Conservation (phyloP, 2,797 vertebrate genomes). For the Lycodopsis pacificus region DNA sequence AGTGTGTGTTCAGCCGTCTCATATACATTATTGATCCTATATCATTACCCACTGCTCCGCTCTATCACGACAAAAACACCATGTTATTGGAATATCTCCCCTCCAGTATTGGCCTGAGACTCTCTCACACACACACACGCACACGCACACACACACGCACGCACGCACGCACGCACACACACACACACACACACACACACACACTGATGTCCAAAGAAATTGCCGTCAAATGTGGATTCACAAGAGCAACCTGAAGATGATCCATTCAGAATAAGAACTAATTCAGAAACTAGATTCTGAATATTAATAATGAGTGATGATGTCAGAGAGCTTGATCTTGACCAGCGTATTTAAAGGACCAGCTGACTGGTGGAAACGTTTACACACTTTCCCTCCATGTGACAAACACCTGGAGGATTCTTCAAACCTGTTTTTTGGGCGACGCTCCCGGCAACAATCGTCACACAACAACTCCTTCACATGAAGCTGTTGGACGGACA, state of each 20-base stretch:
- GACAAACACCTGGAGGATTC: not conserved
- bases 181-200: not conserved
- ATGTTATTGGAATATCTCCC: slow-evolving; percentile 69
- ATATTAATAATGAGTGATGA: too few relatives aligned
- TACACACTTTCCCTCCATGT: not conserved
- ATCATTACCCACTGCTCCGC: slow-evolving; percentile 70
- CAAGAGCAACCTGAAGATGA: not conserved
- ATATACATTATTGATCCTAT: slow-evolving; percentile 73
- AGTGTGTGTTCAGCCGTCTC: slow-evolving; percentile 41
- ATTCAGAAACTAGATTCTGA: too few relatives aligned
- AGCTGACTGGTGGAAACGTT: too few relatives aligned
- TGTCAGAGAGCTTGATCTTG: too few relatives aligned
- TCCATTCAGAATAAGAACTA: too few relatives aligned
- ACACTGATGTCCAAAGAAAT: not conserved
- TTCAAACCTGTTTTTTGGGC: not conserved
- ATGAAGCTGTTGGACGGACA: slow-evolving; percentile 7
- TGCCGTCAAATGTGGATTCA: slow-evolving; percentile 4
- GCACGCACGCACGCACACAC: not conserved
- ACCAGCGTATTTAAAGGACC: too few relatives aligned
- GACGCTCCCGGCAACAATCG: not conserved
- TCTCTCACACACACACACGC: not conserved
- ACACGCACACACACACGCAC: not conserved
- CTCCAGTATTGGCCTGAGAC: slow-evolving; percentile 44
- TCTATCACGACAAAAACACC: slow-evolving; percentile 73
- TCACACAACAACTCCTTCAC: not conserved